Evolutionary conservation across 2,113 vertebrate species (phyloP).

Genomic region (Romanogobio albipinnatus): DNA sequence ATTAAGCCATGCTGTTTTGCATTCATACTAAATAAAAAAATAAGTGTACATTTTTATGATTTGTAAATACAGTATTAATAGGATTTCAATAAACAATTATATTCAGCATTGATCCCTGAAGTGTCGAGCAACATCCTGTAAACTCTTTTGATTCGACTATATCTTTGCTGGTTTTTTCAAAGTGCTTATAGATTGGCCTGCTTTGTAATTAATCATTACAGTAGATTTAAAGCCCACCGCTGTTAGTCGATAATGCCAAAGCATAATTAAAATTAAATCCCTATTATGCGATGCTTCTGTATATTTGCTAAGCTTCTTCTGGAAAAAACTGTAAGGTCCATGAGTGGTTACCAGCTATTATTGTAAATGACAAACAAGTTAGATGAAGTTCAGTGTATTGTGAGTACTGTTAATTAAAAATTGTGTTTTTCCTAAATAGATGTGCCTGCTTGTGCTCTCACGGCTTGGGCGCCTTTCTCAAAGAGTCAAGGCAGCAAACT

Average conservation of each 20-base stretch:
- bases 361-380: conserved; percentile 36
- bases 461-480: conserved; percentile 17
- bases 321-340: neutral
- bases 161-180: conserved; percentile 71
- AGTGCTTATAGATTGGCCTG: conserved; percentile 65
- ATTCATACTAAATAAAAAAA: conserved; percentile 5
- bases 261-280: conserved; percentile 56
- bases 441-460: neutral
- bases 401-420: conserved; percentile 49
- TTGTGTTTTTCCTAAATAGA: neutral
- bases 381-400: neutral
- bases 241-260: conserved; percentile 61
- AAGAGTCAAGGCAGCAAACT: conserved; percentile 26
- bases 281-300: conserved; percentile 1
- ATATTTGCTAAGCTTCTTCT: conserved; percentile 20
- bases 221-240: conserved; percentile 71
- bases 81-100: conserved; percentile 75
- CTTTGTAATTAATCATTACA: conserved; percentile 73
- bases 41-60: conserved; percentile 64
- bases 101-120: conserved; percentile 70
- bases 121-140: conserved; percentile 66
- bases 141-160: conserved; percentile 75
- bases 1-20: conserved; percentile 63
- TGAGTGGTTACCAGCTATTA: conserved; percentile 18
- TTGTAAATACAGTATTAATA: conserved; percentile 73